Base-by-base conservation (phyloP, 2,888 invertebrate species). In the Euplagia quadripunctaria region DNA sequence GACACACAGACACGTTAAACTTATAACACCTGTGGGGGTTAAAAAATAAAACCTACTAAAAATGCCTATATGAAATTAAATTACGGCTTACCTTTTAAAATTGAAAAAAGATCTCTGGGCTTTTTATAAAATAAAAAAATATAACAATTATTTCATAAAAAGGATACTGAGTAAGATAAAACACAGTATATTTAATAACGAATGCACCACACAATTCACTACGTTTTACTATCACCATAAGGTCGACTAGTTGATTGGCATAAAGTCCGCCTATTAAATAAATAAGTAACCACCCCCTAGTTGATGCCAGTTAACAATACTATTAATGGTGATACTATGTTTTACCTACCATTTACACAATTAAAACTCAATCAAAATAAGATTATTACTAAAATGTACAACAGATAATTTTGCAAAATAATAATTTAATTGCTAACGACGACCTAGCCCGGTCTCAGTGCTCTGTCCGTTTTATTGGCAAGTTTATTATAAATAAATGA, bases 401-500 rank as follows among this genome's bases (percentile, higher is more conserved):
- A 52, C 51, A 66, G 16, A 42, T 42, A 14, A 42, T 8, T 70
- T 68, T 63, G 61, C 41, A 51, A 64, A 72, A 77, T 71, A 76
- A 76, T 75, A 69, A 58, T 70, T 79, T 79, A 79, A 84, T 76
- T 75, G 12, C 63, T 17, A 51, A 20, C 42, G 68, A 75, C 71
- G 75, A 66, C 20, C 68, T 68, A 51, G n/a, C 51, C n/a, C 14
- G 58, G 46, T 64, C 71, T n/a, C 61, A 16, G 51, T 41, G 17
- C 63, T 70, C 11, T 55, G 9, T 55, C 16, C 71, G 63, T 75
- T 82, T 82, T 81, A 82, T 68, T 52, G 75, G 64, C 17, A 67
- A 74, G 64, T 82, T 85, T 83, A 86, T 78, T 79, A 76, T 72
- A 79, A 74, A 79, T 74, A 83, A 86, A 82, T 87, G 79, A 82